Percentiles rank a stretch among this genome's conserved stretches.
Conservation (phyloP, 2,888 invertebrate species). For the Dicranocentrus wangi region DNA sequence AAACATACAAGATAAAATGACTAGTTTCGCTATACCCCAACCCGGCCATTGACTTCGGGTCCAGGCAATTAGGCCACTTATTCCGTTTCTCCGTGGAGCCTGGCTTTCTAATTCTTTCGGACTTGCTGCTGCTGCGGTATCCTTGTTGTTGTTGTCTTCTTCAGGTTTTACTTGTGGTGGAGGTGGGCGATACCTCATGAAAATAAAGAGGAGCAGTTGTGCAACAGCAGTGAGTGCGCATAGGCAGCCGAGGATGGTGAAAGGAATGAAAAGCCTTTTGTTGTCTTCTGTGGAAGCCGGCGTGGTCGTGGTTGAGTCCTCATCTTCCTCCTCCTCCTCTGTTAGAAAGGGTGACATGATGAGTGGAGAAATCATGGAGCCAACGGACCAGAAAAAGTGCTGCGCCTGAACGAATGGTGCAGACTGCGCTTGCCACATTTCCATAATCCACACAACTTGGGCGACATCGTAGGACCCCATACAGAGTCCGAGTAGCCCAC, state of each 20-base stretch:
- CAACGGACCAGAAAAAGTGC: conserved; percentile 58
- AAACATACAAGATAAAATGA: conserved; percentile 25
- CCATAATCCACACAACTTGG: conserved; percentile 68
- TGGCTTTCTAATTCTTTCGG: neutral
- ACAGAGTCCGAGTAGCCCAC: conserved; percentile 52
- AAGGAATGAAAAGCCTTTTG: conserved; percentile 42
- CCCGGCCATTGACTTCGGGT: conserved; percentile 10
- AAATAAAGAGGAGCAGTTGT: conserved; percentile 47
- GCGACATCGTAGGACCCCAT: conserved; percentile 61
- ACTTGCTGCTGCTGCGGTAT: neutral
- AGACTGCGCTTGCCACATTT: conserved; percentile 67
- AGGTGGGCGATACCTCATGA: conserved; percentile 47
- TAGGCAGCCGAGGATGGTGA: conserved; percentile 23
- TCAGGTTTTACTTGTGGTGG: conserved; percentile 24
- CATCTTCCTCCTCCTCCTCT: neutral
- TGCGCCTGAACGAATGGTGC: conserved; percentile 63
- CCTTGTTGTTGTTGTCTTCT: neutral
- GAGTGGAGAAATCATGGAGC: conserved; percentile 33
- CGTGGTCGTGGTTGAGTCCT: neutral
- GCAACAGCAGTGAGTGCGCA: neutral
- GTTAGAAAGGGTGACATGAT: conserved; percentile 51
- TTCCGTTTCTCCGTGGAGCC: neutral
- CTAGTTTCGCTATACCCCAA: conserved; percentile 27
- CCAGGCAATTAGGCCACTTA: too few relatives aligned
- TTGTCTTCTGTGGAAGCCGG: neutral